Percentiles rank a stretch among this genome's conserved stretches.
phyloP scores from a whole-genome alignment of 2,797 vertebrate species.

The Argyrosomus regius region DNA sequence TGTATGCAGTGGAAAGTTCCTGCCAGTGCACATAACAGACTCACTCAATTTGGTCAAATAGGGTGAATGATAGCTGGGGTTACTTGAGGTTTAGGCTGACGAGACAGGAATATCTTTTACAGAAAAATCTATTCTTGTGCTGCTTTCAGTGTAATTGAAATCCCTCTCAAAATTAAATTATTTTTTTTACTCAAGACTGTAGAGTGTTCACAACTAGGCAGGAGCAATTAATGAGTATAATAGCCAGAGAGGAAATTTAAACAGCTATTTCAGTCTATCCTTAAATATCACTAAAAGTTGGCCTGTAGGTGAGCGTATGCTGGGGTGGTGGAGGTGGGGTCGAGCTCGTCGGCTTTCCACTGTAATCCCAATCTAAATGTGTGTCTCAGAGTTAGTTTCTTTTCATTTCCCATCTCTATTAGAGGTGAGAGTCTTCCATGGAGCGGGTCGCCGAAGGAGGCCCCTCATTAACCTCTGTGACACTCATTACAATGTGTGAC shows the following conservation, averaged over 20 bases:
- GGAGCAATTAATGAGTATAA: slow-evolving; percentile 31
- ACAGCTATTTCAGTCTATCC: neutral
- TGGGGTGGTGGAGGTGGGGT: neutral
- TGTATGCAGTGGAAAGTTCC: slow-evolving; percentile 5
- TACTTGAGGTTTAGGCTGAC: slow-evolving; percentile 30
- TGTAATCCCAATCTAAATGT: slow-evolving; percentile 40
- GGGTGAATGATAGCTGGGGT: slow-evolving; percentile 16
- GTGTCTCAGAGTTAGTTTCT: slow-evolving; percentile 26
- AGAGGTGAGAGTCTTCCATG: slow-evolving; percentile 39
- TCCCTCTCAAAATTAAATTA: slow-evolving; percentile 23
- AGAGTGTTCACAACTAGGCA: slow-evolving; percentile 12
- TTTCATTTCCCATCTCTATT: slow-evolving; percentile 50
- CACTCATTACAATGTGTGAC: slow-evolving; percentile 63
- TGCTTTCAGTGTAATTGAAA: slow-evolving; percentile 48
- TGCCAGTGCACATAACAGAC: slow-evolving; percentile 1
- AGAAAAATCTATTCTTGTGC: slow-evolving; percentile 13
- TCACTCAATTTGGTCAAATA: slow-evolving; percentile 23
- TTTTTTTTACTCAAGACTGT: slow-evolving; percentile 19
- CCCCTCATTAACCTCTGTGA: slow-evolving; percentile 77
- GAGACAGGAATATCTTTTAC: neutral
- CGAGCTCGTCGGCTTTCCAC: neutral
- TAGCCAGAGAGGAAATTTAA: slow-evolving; percentile 13
- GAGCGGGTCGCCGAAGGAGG: slow-evolving; percentile 46
- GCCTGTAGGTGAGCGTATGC: neutral
- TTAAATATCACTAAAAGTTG: neutral